phyloP scores from a whole-genome alignment of 2,888 invertebrate genomes.

The Crocallis elinguaria region DNA sequence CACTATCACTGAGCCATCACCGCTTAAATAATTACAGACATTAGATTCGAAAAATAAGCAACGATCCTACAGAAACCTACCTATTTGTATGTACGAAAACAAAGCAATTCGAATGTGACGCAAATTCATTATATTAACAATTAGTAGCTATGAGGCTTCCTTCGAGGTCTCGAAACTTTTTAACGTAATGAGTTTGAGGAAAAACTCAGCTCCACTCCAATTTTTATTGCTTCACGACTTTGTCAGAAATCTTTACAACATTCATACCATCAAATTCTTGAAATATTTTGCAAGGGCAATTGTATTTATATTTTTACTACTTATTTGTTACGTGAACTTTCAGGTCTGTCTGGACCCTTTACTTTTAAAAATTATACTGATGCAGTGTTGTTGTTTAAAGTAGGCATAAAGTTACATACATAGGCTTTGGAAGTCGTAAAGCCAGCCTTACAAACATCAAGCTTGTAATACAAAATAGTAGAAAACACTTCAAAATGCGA shows the following conservation, averaged over 20 bases:
- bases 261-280: slow-evolving; percentile 17
- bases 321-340: background rate
- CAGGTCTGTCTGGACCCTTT: background rate
- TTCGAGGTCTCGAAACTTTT: slow-evolving; percentile 23
- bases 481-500: background rate
- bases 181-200: slow-evolving; percentile 19
- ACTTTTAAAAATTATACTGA: no score
- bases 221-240: slow-evolving; percentile 34
- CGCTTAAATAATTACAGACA: no score
- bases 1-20: no score
- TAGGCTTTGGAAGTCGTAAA: no score
- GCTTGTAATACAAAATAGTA: no score
- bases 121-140: slow-evolving; percentile 15
- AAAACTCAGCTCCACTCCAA: slow-evolving; percentile 30
- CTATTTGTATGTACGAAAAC: background rate
- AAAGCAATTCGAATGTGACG: background rate
- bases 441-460: no score
- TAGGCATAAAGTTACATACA: no score
- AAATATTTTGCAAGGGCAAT: slow-evolving; percentile 5
- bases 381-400: no score
- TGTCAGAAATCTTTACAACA: slow-evolving; percentile 26
- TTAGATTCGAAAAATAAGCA: background rate
- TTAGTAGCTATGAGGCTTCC: slow-evolving; percentile 17
- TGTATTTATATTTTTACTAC: background rate
- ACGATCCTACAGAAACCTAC: background rate